Evolutionary conservation across 2,797 vertebrate genomes (phyloP).

Genomic region (Pyrrhura leucotis): DNA sequence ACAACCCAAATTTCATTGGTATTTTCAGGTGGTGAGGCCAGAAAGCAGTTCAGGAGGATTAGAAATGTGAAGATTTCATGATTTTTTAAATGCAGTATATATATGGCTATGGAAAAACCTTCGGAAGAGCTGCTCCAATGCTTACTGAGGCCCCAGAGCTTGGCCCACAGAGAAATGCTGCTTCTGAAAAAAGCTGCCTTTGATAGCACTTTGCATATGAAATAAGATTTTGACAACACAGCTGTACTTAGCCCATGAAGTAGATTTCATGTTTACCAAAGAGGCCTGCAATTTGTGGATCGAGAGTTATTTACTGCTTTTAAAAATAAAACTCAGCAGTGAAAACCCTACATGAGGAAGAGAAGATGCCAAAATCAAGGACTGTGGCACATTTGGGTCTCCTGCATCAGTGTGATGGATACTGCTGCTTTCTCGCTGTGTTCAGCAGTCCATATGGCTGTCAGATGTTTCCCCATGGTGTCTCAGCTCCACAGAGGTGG

Average conservation of each 20-base stretch:
- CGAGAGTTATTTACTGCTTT: background rate
- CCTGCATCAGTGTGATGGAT: background rate
- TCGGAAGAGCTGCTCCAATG: background rate
- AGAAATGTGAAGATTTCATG: background rate
- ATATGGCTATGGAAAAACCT: background rate
- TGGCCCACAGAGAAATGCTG: background rate
- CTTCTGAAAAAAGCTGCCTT: background rate
- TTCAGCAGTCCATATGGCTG: background rate
- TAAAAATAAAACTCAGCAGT: slow-evolving; percentile 47
- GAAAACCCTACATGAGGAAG: background rate
- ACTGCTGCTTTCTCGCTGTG: background rate
- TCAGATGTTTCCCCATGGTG: background rate
- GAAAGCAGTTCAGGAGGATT: background rate
- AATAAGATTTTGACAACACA: slow-evolving; percentile 7
- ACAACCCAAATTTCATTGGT: background rate
- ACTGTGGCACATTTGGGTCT: background rate
- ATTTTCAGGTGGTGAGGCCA: slow-evolving; percentile 20
- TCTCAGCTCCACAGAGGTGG: background rate
- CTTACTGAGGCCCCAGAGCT: background rate
- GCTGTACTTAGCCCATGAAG: background rate
- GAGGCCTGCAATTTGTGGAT: slow-evolving; percentile 43
- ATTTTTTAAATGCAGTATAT: background rate
- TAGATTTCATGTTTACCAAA: background rate
- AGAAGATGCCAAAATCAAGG: background rate
- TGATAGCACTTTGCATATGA: background rate